Conservation (phyloP, 1,140 invertebrate genomes). For the Fopius arisanus region DNA sequence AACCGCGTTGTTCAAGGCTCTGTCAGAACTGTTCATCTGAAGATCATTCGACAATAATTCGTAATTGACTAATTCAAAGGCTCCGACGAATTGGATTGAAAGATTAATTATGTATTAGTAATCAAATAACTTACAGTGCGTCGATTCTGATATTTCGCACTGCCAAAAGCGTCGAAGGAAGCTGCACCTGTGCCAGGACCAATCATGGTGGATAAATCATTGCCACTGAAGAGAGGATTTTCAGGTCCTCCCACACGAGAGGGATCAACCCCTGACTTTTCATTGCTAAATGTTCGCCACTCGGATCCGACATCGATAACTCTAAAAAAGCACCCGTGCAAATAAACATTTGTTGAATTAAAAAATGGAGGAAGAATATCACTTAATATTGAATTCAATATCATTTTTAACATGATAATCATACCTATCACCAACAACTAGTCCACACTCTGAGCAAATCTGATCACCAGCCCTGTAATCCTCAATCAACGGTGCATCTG, state of each 20-base stretch:
- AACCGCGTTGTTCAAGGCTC: slow-evolving; percentile 94
- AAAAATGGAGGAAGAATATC: too few species aligned
- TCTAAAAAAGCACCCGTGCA: slow-evolving; percentile 64
- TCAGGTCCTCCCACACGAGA: slow-evolving; percentile 98
- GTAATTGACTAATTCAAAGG: too few species aligned
- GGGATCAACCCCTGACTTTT: slow-evolving; percentile 95
- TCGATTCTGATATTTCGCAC: slow-evolving; percentile 93
- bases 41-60: slow-evolving; percentile 42
- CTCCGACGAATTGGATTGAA: too few species aligned
- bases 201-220: slow-evolving; percentile 97
- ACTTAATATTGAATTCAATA: neutral
- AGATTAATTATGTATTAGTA: neutral
- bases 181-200: slow-evolving; percentile 88
- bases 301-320: slow-evolving; percentile 99
- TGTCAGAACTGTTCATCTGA: slow-evolving; percentile 88
- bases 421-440: slow-evolving; percentile 98
- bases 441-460: slow-evolving; percentile 98
- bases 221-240: slow-evolving; percentile 94
- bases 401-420: neutral
- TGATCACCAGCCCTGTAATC: slow-evolving; percentile 99
- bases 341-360: too few species aligned
- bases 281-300: slow-evolving; percentile 99
- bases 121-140: slow-evolving; percentile 71
- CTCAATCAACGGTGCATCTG: slow-evolving; percentile 94
- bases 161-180: slow-evolving; percentile 83